phyloP scores from a whole-genome alignment of 2,888 invertebrate species.

The Cryptosula pallasiana region DNA sequence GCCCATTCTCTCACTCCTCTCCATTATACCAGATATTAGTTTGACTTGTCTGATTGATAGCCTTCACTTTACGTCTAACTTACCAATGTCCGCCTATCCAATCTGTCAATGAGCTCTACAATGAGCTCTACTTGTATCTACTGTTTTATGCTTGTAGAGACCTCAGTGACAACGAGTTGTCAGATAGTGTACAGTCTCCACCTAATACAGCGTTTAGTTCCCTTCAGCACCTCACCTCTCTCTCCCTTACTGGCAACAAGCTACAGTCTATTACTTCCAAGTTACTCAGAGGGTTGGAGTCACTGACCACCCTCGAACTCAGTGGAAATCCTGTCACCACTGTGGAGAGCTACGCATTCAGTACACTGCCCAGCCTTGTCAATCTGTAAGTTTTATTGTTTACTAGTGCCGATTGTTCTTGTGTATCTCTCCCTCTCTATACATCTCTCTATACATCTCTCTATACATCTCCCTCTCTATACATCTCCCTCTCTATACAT shows the following conservation, averaged over 20 bases:
- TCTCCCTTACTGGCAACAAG: neutral
- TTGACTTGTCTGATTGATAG: no score
- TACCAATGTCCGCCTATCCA: no score
- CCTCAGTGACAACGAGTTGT: slow-evolving; percentile 9
- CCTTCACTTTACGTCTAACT: no score
- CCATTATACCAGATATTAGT: no score
- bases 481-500: no score
- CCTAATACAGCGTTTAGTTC: neutral
- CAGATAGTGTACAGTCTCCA: slow-evolving; percentile 7
- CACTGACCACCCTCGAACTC: neutral
- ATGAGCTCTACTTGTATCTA: neutral
- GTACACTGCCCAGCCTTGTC: neutral
- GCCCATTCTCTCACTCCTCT: no score
- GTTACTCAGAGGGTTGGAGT: neutral
- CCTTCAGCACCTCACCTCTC: neutral
- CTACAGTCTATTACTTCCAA: slow-evolving; percentile 16
- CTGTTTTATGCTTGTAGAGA: neutral
- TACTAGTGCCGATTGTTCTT: no score
- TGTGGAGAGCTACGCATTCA: slow-evolving; percentile 19
- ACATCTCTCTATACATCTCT: no score
- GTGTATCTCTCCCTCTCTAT: no score
- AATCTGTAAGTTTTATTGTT: slow-evolving; percentile 10
- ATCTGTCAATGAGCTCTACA: no score
- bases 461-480: no score
- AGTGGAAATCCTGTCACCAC: neutral